phyloP scores from a whole-genome alignment of 1,140 invertebrate genomes.

The Cryptotermes secundus region DNA sequence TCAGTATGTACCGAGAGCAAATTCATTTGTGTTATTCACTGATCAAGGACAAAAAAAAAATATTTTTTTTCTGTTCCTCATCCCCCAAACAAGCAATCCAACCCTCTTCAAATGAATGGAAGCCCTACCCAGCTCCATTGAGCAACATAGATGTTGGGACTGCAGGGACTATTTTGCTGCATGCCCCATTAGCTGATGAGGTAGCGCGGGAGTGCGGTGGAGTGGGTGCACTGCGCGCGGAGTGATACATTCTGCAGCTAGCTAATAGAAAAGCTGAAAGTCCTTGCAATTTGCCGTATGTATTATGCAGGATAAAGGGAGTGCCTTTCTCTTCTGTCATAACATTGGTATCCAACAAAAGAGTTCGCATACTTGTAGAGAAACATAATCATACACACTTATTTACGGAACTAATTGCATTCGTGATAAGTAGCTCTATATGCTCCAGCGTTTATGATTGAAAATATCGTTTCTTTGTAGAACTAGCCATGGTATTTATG shows the following conservation, averaged over 20 bases:
- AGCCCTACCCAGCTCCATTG: constrained; percentile 17
- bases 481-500: too few relatives aligned
- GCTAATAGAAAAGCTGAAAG: constrained; percentile 24
- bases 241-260: constrained; percentile 22
- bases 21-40: background rate
- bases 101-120: background rate
- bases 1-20: background rate
- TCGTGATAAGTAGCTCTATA: too few relatives aligned
- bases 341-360: too few relatives aligned
- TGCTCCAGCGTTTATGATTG: too few relatives aligned
- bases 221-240: background rate
- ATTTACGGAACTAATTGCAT: too few relatives aligned
- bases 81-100: background rate
- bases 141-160: constrained; percentile 10
- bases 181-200: constrained; percentile 29
- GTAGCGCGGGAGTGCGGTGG: background rate
- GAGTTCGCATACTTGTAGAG: too few relatives aligned
- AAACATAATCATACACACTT: too few relatives aligned
- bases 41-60: background rate
- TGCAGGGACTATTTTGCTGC: constrained; percentile 20
- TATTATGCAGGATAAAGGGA: background rate
- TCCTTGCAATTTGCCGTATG: background rate
- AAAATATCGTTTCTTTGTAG: too few relatives aligned
- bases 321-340: background rate
- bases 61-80: constrained; percentile 2